Conservation (phyloP, 2,888 invertebrate species). For the Dichetophora obliterata region DNA sequence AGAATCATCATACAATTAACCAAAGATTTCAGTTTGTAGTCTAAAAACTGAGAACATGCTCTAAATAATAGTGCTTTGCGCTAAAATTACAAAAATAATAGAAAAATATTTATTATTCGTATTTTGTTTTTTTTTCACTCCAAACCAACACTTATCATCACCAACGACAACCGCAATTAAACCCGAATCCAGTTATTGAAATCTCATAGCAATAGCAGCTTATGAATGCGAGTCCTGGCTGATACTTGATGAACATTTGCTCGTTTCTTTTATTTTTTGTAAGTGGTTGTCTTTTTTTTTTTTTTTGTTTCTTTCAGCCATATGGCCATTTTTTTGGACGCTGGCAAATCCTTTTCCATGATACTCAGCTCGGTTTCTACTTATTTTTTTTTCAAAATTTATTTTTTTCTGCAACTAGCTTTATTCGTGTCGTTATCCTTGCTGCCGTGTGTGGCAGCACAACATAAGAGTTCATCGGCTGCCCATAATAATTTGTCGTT, state of each 20-base stretch:
- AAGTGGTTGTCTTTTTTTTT: no score
- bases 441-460: background rate
- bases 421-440: background rate
- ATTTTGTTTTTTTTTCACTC: background rate
- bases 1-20: no score
- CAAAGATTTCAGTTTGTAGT: no score
- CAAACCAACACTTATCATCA: slow-evolving; percentile 7
- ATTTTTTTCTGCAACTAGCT: background rate
- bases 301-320: slow-evolving; percentile 1
- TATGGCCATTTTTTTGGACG: slow-evolving; percentile 27
- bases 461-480: slow-evolving; percentile 34
- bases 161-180: slow-evolving; percentile 32
- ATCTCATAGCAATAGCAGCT: background rate
- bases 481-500: slow-evolving; percentile 28
- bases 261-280: background rate
- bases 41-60: no score
- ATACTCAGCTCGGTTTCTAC: background rate
- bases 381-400: background rate
- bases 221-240: background rate
- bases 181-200: background rate
- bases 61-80: no score
- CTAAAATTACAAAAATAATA: no score
- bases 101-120: no score
- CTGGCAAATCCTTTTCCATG: slow-evolving; percentile 9
- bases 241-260: background rate